These are phyloP conservation scores for Drosophila falleni DNA, from an alignment of 2,888 invertebrate genomes.

Conservation along the genomic window DNA sequence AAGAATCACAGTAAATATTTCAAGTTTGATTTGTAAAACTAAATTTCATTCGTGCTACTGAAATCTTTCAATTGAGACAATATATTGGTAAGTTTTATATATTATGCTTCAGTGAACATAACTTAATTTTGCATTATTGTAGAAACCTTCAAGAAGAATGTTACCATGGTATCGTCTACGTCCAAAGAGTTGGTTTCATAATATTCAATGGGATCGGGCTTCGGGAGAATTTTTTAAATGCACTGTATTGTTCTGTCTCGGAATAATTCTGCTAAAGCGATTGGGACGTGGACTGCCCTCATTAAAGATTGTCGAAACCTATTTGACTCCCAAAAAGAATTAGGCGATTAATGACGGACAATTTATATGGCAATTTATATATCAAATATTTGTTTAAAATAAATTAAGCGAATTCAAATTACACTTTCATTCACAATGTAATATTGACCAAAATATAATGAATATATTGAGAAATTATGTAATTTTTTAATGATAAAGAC, in stretches of 20 bases:
- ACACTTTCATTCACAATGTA: not conserved
- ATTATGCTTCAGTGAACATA: too few species aligned
- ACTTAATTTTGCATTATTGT: not conserved
- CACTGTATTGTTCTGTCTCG: conserved; percentile 10
- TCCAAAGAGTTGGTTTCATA: conserved; percentile 20
- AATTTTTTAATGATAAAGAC: not conserved
- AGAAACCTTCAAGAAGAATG: conserved; percentile 16
- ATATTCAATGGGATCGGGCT: not conserved
- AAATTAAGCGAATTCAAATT: not conserved
- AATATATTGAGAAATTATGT: not conserved
- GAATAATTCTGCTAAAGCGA: conserved; percentile 25
- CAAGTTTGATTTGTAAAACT: not conserved
- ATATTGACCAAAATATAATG: not conserved
- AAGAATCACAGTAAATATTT: not conserved
- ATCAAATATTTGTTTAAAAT: conserved; percentile 4
- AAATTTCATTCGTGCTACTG: conserved; percentile 11
- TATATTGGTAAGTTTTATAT: not conserved
- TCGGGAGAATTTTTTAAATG: conserved; percentile 29
- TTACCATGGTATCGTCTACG: conserved; percentile 14
- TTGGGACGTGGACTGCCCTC: conserved; percentile 25
- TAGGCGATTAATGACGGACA: not conserved
- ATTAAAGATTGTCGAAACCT: conserved; percentile 5
- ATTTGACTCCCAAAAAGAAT: conserved; percentile 3
- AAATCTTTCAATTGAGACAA: not conserved
- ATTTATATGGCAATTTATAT: not conserved